phyloP scores from a whole-genome alignment of 2,113 vertebrate species.

The Hoplias malabaricus region DNA sequence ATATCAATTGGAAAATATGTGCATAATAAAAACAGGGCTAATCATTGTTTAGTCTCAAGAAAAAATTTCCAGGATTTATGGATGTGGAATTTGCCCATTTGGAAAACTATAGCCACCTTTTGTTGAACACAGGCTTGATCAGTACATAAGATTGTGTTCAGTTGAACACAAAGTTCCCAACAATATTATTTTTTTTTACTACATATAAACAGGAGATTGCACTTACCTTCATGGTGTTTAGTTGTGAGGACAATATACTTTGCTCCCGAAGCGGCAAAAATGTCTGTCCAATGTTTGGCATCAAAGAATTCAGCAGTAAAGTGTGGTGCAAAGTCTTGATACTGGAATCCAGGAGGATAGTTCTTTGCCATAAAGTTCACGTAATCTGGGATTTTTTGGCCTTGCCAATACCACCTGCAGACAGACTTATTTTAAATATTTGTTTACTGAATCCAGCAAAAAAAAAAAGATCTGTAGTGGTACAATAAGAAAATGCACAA shows the following conservation, averaged over 20 bases:
- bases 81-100: too few species aligned
- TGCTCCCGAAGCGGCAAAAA: constrained; percentile 87
- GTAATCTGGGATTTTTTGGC: constrained; percentile 72
- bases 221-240: constrained; percentile 96
- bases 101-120: too few species aligned
- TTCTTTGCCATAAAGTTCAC: constrained; percentile 88
- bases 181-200: too few species aligned
- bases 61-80: too few species aligned
- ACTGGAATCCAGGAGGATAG: constrained; percentile 86
- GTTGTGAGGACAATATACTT: constrained; percentile 94
- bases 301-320: constrained; percentile 92
- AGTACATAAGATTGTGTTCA: too few species aligned
- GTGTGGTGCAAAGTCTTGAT: constrained; percentile 86
- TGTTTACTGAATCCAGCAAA: background rate
- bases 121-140: too few species aligned
- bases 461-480: background rate
- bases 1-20: too few species aligned
- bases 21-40: too few species aligned
- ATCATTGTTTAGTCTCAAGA: too few species aligned
- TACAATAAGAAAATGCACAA: background rate
- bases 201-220: too few species aligned
- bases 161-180: background rate
- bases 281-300: constrained; percentile 83
- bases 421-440: background rate
- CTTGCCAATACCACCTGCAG: constrained; percentile 90